Evolutionary conservation across 2,888 invertebrate species (phyloP).

Genomic region (Polylopha cassiicola): DNA sequence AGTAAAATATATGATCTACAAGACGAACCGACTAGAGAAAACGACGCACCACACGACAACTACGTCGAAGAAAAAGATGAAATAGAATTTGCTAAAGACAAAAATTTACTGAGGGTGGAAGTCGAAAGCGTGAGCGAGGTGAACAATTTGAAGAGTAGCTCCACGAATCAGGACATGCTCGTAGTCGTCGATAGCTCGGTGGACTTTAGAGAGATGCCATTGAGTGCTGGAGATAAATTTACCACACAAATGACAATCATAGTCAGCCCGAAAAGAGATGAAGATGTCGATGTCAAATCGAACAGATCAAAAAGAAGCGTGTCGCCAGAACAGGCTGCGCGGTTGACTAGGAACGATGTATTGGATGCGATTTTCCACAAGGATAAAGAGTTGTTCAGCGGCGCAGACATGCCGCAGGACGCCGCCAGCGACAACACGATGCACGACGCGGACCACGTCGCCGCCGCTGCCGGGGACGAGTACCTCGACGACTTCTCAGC

Average conservation of each 20-base stretch:
- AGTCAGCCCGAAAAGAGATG: constrained; percentile 40
- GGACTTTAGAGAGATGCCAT: constrained; percentile 27
- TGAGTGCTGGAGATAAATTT: constrained; percentile 24
- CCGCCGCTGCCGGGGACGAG: constrained; percentile 32
- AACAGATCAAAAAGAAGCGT: constrained; percentile 16
- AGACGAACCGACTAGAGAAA: constrained; percentile 23
- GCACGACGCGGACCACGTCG: constrained; percentile 32
- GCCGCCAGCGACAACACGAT: constrained; percentile 37
- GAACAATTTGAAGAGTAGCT: constrained; percentile 33
- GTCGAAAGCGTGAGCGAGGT: constrained; percentile 39
- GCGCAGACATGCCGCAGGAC: constrained; percentile 32
- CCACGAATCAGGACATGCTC: constrained; percentile 32
- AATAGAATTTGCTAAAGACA: constrained; percentile 16
- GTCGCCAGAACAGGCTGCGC: constrained; percentile 32
- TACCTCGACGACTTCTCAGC: constrained; percentile 52
- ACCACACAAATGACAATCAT: constrained; percentile 45
- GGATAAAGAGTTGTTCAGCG: too few relatives aligned
- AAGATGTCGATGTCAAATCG: neutral
- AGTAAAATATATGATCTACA: constrained; percentile 40
- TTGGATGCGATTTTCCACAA: constrained; percentile 45
- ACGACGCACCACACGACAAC: constrained; percentile 17
- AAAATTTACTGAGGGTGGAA: constrained; percentile 43
- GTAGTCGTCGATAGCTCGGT: constrained; percentile 46
- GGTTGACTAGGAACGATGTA: constrained; percentile 38
- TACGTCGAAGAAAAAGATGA: constrained; percentile 9